Base-by-base conservation (phyloP, 2,797 vertebrate genomes). In the Atherinosoma microstoma region DNA sequence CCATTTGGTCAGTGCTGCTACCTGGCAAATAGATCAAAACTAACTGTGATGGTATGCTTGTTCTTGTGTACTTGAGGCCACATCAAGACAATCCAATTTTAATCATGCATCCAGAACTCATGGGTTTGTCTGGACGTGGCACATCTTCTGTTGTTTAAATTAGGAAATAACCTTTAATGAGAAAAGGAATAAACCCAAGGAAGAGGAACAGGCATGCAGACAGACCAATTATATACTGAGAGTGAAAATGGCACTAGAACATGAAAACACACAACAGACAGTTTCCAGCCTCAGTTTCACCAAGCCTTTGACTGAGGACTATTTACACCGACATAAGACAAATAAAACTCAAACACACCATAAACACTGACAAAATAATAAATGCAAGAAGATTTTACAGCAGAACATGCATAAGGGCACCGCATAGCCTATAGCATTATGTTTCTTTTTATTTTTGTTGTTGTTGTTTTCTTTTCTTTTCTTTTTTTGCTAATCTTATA, bases 51-150 rank as follows among this genome's bases (percentile, higher is more conserved):
- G 51, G 57, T 40, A 70, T 34, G 58, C 73, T 63, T 62, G 12
- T n/a, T 73, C 51, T 73, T 51, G 62, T 84, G 34, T 65, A 64
- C 69, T 66, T 58, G 42, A 30, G 47, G 24, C 62, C 63, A 72
- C 64, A 58, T 57, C 22, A 72, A 53, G 58, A 58, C 30, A 53
- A 42, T 59, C 22, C 56, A 62, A 29, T 65, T 76, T 67, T 63
- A 62, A 54, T 64, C 32, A 49, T 36, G 12, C 38, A 32, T 12
- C 13, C 35, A 27, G 29, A 66, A 80, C 68, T 60, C 16, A 32
- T 34, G 51, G 13, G 57, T 65, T 64, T 71, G 40, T 38, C 34
- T 72, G 67, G 67, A 27, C 51, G 54, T 59, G 64, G 6, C 10
- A 22, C 24, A 63, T 20, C 54, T n/a, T 38, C 32, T 22, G 63